phyloP scores from a whole-genome alignment of 2,113 vertebrate species.

The Prietella phreatophila region DNA sequence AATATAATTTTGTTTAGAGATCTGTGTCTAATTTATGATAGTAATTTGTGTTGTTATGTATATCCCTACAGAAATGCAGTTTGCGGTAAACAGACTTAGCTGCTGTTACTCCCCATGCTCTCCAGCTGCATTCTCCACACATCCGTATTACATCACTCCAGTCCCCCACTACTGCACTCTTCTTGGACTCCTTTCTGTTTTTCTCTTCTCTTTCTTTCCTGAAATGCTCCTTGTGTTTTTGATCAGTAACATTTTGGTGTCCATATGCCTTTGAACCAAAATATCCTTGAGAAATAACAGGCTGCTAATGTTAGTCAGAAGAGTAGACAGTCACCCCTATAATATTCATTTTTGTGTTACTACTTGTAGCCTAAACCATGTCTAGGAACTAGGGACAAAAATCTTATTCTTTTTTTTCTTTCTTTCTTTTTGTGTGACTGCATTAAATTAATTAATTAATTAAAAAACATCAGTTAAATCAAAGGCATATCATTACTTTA shows the following conservation, averaged over 20 bases:
- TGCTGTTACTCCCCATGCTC: conserved; percentile 24
- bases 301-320: conserved; percentile 34
- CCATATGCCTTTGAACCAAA: conserved; percentile 37
- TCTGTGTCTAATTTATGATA: not conserved
- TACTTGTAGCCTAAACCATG: conserved; percentile 28
- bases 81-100: conserved; percentile 22
- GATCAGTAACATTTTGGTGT: conserved; percentile 29
- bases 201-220: conserved; percentile 20
- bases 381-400: conserved; percentile 22
- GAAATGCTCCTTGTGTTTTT: conserved; percentile 32
- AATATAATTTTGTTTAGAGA: not conserved
- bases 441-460: not conserved
- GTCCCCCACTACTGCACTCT: not conserved
- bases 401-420: conserved; percentile 8
- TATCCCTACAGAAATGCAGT: conserved; percentile 21
- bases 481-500: conserved; percentile 12
- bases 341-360: conserved; percentile 27
- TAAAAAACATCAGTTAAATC: not conserved
- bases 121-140: conserved; percentile 21
- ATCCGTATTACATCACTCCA: conserved; percentile 21
- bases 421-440: not conserved
- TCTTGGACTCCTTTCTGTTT: conserved; percentile 7
- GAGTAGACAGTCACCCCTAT: conserved; percentile 26
- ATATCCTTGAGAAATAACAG: conserved; percentile 32
- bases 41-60: conserved; percentile 6